phyloP scores from a whole-genome alignment of 1,140 invertebrate genomes.

The Drosophila mayri region DNA sequence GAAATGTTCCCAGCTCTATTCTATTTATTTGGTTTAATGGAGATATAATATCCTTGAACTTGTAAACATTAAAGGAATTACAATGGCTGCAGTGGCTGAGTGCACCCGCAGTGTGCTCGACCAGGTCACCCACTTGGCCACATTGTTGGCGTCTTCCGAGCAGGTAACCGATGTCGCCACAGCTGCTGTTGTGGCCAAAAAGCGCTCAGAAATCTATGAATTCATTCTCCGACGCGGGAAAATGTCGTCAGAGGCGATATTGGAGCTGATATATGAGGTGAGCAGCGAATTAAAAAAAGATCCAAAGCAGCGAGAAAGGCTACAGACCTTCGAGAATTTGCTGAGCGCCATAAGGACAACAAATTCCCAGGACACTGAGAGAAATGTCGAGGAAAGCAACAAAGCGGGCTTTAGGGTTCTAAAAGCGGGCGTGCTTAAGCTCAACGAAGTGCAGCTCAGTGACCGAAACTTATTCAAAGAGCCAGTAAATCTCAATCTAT shows the following conservation, averaged over 20 bases:
- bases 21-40: constrained; percentile 6
- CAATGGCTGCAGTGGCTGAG: constrained; percentile 37
- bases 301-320: background rate
- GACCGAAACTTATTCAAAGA: background rate
- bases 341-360: background rate
- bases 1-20: background rate
- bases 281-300: constrained; percentile 2
- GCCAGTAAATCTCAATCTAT: background rate
- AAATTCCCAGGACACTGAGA: background rate
- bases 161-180: background rate
- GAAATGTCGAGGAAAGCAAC: background rate
- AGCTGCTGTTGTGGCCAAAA: constrained; percentile 45
- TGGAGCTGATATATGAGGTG: background rate
- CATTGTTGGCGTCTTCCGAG: constrained; percentile 21
- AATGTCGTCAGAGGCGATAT: constrained; percentile 2
- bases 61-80: background rate
- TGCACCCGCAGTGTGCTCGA: constrained; percentile 31
- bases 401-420: background rate
- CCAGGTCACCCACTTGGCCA: constrained; percentile 48
- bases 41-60: constrained; percentile 15
- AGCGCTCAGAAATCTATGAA: constrained; percentile 55
- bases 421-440: background rate
- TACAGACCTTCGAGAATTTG: constrained; percentile 4
- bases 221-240: constrained; percentile 13
- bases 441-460: background rate